Conservation (phyloP, 2,888 invertebrate species). For the Drosophila recens region DNA sequence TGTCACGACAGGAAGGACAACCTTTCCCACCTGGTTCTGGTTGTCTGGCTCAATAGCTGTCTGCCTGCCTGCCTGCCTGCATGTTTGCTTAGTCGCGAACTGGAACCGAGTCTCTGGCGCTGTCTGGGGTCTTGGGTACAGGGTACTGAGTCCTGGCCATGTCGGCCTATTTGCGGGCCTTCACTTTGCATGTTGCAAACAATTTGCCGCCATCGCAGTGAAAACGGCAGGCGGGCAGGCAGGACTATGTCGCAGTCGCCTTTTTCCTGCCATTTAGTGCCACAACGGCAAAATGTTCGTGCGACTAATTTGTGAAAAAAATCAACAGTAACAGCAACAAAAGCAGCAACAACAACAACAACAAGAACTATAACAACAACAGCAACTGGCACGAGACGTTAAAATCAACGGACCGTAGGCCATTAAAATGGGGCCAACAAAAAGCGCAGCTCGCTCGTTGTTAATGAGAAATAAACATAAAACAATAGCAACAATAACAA, state of each 20-base stretch:
- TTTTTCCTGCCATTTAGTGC: slow-evolving; percentile 66
- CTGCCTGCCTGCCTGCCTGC: slow-evolving; percentile 46
- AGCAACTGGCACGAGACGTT: slow-evolving; percentile 68
- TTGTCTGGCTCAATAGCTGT: too few relatives aligned
- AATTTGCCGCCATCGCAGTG: slow-evolving; percentile 61
- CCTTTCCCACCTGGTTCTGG: slow-evolving; percentile 9
- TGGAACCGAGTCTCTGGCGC: slow-evolving; percentile 29
- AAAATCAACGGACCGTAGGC: slow-evolving; percentile 68
- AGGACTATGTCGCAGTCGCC: slow-evolving; percentile 47
- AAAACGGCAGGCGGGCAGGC: slow-evolving; percentile 14
- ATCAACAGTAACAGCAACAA: slow-evolving; percentile 36
- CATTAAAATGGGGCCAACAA: slow-evolving; percentile 69
- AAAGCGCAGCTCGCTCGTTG: slow-evolving; percentile 62
- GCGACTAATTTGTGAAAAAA: slow-evolving; percentile 76
- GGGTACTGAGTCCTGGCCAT: slow-evolving; percentile 29
- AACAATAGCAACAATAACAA: slow-evolving; percentile 20
- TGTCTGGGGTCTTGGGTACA: slow-evolving; percentile 16
- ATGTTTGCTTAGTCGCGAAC: slow-evolving; percentile 57
- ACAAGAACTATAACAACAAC: slow-evolving; percentile 27
- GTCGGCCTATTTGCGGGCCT: slow-evolving; percentile 69
- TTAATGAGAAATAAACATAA: slow-evolving; percentile 71
- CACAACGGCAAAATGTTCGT: slow-evolving; percentile 75
- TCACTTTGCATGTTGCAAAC: slow-evolving; percentile 76
- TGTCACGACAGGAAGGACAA: slow-evolving; percentile 54
- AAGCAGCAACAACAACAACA: slow-evolving; percentile 14